Percentiles rank a stretch among this genome's conserved stretches.
Conservation (phyloP, 2,888 invertebrate species). For the Acheta domesticus region DNA sequence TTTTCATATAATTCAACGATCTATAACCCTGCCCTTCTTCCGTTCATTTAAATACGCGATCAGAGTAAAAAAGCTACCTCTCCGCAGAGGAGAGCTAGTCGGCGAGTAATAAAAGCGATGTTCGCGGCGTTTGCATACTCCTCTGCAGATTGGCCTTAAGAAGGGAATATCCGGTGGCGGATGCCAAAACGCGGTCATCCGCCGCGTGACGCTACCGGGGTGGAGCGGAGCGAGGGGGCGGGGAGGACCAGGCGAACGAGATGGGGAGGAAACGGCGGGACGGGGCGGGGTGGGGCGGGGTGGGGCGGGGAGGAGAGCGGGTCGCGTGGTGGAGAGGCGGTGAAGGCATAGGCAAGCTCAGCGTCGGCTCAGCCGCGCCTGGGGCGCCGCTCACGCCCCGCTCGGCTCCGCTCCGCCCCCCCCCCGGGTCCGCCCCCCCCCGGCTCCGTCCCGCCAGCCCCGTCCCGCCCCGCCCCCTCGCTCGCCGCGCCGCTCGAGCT, state of each 20-base stretch:
- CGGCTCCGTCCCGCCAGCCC: not conserved
- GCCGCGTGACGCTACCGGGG: no score
- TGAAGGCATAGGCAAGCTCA: not conserved
- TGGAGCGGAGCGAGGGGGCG: not conserved
- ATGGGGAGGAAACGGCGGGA: not conserved
- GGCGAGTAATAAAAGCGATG: no score
- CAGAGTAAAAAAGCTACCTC: no score
- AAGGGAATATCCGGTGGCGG: no score
- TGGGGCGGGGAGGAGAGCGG: not conserved
- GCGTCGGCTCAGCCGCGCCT: not conserved
- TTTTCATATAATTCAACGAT: no score
- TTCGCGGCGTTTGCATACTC: no score
- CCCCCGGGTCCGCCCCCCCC: not conserved
- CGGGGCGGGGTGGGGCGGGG: not conserved
- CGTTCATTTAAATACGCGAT: no score
- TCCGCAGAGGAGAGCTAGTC: no score
- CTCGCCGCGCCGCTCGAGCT: not conserved
- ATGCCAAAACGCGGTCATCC: no score
- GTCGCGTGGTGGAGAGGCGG: not conserved
- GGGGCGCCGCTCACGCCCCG: not conserved
- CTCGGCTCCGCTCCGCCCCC: not conserved
- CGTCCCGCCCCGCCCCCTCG: not conserved
- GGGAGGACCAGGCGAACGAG: not conserved
- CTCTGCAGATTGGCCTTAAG: no score
- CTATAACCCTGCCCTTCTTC: no score